A percentile compares a stretch with the other conserved stretches of the same genome.
Evolutionary conservation across 2,797 vertebrate genomes (phyloP).

Genomic region (Martes flavigula): DNA sequence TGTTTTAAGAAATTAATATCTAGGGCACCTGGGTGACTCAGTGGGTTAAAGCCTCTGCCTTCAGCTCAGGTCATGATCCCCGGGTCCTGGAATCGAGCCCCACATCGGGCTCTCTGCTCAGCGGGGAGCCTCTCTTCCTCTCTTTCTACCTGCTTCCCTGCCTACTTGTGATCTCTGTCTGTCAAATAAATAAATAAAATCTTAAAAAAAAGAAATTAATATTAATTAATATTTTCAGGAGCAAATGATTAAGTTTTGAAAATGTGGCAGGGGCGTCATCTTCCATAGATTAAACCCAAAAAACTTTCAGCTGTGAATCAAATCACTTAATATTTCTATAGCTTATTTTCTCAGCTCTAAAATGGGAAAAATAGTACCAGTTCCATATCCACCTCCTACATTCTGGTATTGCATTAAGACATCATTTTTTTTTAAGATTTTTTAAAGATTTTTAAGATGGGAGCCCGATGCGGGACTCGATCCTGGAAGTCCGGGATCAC

Average conservation of each 20-base stretch:
- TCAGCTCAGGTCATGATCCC: no score
- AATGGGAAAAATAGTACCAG: neutral
- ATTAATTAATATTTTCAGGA: slow-evolving; percentile 55
- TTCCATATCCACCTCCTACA: neutral
- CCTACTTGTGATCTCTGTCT: no score
- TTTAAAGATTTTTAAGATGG: no score
- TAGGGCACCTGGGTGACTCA: no score
- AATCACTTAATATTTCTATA: neutral
- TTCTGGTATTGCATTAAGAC: neutral
- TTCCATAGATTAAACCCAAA: neutral
- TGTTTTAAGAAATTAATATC: neutral
- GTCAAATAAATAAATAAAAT: no score
- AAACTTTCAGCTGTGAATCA: neutral
- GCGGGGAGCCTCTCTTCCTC: no score
- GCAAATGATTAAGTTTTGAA: neutral
- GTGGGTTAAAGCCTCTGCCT: no score
- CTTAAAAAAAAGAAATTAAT: neutral
- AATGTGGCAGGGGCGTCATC: neutral
- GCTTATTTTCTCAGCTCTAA: slow-evolving; percentile 22
- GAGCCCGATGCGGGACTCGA: no score
- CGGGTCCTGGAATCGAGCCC: no score
- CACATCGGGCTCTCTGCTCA: no score
- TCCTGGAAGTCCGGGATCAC: no score
- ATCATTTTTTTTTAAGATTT: neutral
- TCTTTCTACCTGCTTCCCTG: no score